Conservation (phyloP, 2,888 invertebrate genomes). For the Aethes cnicana region DNA sequence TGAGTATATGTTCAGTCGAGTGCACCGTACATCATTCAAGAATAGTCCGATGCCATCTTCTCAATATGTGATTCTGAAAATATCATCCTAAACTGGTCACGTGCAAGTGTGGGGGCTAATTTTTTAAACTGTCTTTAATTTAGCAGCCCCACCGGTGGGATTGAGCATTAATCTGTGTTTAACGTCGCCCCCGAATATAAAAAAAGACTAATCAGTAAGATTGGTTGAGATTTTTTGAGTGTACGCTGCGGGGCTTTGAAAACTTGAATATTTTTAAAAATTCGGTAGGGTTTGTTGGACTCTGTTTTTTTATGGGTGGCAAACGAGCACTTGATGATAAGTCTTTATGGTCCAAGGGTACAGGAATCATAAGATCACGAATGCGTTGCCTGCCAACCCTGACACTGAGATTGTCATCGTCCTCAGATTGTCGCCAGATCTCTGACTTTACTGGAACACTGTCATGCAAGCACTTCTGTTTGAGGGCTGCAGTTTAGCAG, state of each 20-base stretch:
- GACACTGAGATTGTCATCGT: too few relatives aligned
- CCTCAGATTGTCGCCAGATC: too few relatives aligned
- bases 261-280: conserved; percentile 2
- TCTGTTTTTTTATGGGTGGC: neutral
- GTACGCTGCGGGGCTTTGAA: conserved; percentile 45
- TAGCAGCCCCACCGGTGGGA: conserved; percentile 49
- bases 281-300: neutral
- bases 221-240: conserved; percentile 61
- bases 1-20: too few relatives aligned
- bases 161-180: conserved; percentile 76
- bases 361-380: too few relatives aligned
- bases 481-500: too few relatives aligned
- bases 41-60: neutral
- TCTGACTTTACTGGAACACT: too few relatives aligned
- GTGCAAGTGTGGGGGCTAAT: conserved; percentile 53
- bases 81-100: conserved; percentile 43
- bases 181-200: conserved; percentile 73
- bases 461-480: too few relatives aligned
- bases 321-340: too few relatives aligned
- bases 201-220: conserved; percentile 78
- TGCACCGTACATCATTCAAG: too few relatives aligned
- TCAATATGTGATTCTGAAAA: conserved; percentile 27
- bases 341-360: too few relatives aligned
- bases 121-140: conserved; percentile 77
- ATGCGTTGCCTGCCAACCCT: too few relatives aligned